Base-by-base conservation (phyloP, 2,888 invertebrate species). In the Terebella lapidaria region DNA sequence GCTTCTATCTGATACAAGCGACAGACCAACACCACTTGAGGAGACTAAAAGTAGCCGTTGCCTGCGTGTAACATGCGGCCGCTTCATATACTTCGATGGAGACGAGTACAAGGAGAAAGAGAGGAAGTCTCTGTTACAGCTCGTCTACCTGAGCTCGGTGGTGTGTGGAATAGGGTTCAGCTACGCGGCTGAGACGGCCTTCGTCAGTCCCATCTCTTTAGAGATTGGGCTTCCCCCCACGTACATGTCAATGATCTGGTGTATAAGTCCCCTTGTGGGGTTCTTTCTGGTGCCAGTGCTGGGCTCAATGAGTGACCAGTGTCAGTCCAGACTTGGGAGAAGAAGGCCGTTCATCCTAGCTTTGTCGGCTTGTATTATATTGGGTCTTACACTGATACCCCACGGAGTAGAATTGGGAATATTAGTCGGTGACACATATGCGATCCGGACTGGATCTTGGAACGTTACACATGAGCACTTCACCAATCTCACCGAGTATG, bases 141-240 rank as follows among this genome's bases (percentile, higher is more conserved):
- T 95, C 69, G 86, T 94, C 67, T 85, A 92, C 10, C 87, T 95
- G 66, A 94, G 94, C 24, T 90, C 94, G 0, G 94, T 94, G 0
- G 94, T 96, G 0, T 94, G 94, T 90, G 95, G 96, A 1, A 94
- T 96, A 61, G 95, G 96, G 79, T 93, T 96, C 81, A 94, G 95
- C 0, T 96, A 96, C 76, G 94, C 96, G 0, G 95, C 94, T 0
- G 95, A 96, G 82, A 96, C 95, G 0, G 95, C 95, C 0, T 95
- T 95, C 81, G 95, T 95, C 0, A 94, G 93, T 0, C 95, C 96
- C 1, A 94, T 93, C 0, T 83, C 95, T 18, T 85, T 95, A 2
- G 91, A 93, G 83, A 91, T 95, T 67, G 82, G 95, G 3, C 91
- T 95, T 1, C 89, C 91, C 60, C 93, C 94, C 78, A 87, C 90